Base-by-base conservation (phyloP, 2,797 vertebrate species). In the Hapalemur alaotrensis region DNA sequence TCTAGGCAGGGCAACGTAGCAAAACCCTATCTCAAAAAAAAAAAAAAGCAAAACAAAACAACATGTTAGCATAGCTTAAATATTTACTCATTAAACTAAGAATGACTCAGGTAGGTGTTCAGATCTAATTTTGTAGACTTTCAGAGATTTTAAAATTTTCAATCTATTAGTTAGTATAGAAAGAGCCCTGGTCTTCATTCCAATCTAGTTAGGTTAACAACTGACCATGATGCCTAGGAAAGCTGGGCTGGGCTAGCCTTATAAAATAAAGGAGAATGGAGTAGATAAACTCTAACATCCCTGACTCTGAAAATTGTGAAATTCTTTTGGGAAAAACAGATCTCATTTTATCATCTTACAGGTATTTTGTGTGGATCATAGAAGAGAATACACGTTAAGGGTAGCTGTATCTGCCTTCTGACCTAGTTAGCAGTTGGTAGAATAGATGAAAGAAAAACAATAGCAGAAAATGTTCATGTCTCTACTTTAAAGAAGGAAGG, bases 401-500 rank as follows among this genome's bases (percentile, higher is more conserved):
- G 14, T 57, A 41, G 35, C 15, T 48, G 15, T 89, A 38, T 81
- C 88, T 90, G 32, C 23, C 90, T 91, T 96, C 83, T 75, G 96
- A 79, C 38, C 43, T 65, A 73, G 70, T 81, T 32, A 92, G 63
- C 38, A 82, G 82, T 90, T 69, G 23, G 50, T 50, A 28, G 59
- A 78, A 91, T 17, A 48, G n/a, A 89, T 69, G 69, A 78, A 93
- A 96, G 70, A 85, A 95, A 97, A 91, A 70, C 38, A 94, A 75
- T 52, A 92, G 59, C 25, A 87, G 61, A 92, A 87, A 89, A 73
- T 86, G 15, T 92, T 92, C 85, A 76, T 50, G 35, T 20, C 15
- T 94, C 38, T 35, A 54, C 80, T 94, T 89, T 88, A 92, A 85
- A 97, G 82, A 95, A 91, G 63, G 28, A 96, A 96, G 84, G 63